Evolutionary conservation across 2,888 invertebrate genomes (phyloP).

Genomic region (Andrena bucephala): DNA sequence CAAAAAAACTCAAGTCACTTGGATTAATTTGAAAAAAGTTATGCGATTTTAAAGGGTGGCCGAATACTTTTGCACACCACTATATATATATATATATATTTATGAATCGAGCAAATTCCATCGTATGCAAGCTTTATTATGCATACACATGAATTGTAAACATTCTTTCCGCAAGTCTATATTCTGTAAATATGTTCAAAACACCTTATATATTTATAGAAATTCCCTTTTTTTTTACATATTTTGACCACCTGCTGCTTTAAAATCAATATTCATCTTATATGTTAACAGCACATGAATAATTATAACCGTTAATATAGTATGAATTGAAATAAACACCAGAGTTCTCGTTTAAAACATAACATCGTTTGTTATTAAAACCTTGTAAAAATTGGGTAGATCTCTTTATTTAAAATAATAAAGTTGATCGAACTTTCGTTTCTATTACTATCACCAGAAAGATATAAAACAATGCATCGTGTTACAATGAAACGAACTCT

Average conservation of each 20-base stretch:
- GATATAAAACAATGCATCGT: not conserved
- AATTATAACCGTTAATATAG: conserved; percentile 2
- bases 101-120: conserved; percentile 5
- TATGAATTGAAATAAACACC: conserved; percentile 18
- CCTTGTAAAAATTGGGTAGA: not conserved
- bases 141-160: conserved; percentile 11
- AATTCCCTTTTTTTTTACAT: conserved; percentile 16
- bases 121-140: not conserved
- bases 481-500: conserved; percentile 23
- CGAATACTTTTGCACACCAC: too few relatives aligned
- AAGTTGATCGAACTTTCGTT: not conserved
- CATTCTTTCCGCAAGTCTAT: conserved; percentile 6
- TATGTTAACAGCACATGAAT: not conserved
- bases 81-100: not conserved
- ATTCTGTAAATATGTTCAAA: conserved; percentile 38
- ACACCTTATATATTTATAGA: conserved; percentile 14
- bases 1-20: too few relatives aligned
- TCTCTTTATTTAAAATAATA: not conserved
- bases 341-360: not conserved
- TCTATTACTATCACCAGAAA: not conserved
- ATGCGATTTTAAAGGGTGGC: too few relatives aligned
- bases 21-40: too few relatives aligned
- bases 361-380: not conserved
- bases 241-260: conserved; percentile 6
- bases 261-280: not conserved